Percentiles rank a stretch among this genome's conserved stretches.
Evolutionary conservation across 2,888 invertebrate species (phyloP).

Genomic region (Marronus borbonicus): DNA sequence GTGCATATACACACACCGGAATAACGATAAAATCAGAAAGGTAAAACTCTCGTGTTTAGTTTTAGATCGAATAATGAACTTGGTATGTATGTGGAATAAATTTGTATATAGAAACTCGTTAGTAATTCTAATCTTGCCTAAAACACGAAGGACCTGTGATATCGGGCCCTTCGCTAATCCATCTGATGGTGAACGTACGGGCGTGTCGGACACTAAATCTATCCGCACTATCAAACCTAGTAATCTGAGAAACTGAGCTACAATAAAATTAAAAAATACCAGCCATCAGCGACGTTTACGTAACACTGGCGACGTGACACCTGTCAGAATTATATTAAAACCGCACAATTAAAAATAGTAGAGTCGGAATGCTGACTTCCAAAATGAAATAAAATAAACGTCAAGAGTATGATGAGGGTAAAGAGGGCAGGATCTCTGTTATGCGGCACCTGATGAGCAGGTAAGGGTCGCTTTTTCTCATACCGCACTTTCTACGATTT

Average conservation of each 20-base stretch:
- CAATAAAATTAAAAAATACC: conserved; percentile 59
- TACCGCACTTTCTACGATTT: conserved; percentile 46
- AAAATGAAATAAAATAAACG: conserved; percentile 62
- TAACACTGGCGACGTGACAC: conserved; percentile 66
- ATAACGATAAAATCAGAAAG: conserved; percentile 42
- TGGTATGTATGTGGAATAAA: conserved; percentile 36
- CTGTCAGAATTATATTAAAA: conserved; percentile 69
- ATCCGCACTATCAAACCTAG: conserved; percentile 63
- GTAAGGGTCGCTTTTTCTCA: conserved; percentile 49
- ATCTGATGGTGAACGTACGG: conserved; percentile 53
- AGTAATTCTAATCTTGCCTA: conserved; percentile 47
- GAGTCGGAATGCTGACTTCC: conserved; percentile 60
- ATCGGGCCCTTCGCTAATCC: conserved; percentile 57
- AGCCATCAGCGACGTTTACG: conserved; percentile 60
- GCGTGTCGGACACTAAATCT: conserved; percentile 67
- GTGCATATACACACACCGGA: conserved; percentile 29
- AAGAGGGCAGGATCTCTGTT: conserved; percentile 51
- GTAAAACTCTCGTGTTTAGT: conserved; percentile 32
- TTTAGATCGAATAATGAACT: conserved; percentile 45
- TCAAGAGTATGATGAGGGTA: conserved; percentile 62
- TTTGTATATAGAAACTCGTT: conserved; percentile 46
- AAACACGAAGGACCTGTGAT: conserved; percentile 58
- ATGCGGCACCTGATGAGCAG: conserved; percentile 50
- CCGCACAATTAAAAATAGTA: conserved; percentile 67
- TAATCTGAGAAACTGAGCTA: conserved; percentile 64